These are phyloP conservation scores for Etheostoma nigrum DNA, from an alignment of 2,797 vertebrate genomes.

Conservation along the genomic window DNA sequence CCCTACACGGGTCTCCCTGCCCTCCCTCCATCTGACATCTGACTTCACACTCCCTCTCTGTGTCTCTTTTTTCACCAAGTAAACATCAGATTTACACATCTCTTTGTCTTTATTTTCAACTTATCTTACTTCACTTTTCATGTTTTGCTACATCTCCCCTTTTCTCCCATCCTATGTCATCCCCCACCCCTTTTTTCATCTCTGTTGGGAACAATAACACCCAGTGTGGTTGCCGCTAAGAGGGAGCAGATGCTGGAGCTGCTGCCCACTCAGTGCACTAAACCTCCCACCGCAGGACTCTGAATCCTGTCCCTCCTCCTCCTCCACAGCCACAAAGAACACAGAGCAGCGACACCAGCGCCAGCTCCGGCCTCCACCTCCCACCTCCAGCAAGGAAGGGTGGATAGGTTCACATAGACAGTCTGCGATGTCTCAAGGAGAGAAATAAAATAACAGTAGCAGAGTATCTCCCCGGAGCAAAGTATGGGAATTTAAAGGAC, in stretches of 20 bases:
- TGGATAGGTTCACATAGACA: slow-evolving; percentile 71
- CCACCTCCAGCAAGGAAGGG: slow-evolving; percentile 69
- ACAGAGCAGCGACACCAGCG: slow-evolving; percentile 70
- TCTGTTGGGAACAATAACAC: slow-evolving; percentile 85
- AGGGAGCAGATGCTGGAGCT: slow-evolving; percentile 84
- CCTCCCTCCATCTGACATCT: slow-evolving; percentile 31
- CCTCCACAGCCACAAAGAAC: slow-evolving; percentile 73
- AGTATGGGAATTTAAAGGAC: slow-evolving; percentile 1
- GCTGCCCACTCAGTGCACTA: slow-evolving; percentile 80
- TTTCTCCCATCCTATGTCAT: slow-evolving; percentile 19
- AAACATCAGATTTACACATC: slow-evolving; percentile 38
- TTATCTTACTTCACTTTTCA: slow-evolving; percentile 12
- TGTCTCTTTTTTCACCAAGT: slow-evolving; percentile 9
- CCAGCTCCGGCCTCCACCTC: slow-evolving; percentile 66
- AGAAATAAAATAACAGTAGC: neutral
- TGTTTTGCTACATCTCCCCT: slow-evolving; percentile 31
- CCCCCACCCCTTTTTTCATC: slow-evolving; percentile 52
- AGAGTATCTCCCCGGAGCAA: neutral
- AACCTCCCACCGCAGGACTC: slow-evolving; percentile 76
- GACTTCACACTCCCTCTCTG: slow-evolving; percentile 26
- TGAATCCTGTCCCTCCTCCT: slow-evolving; percentile 65
- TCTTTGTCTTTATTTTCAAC: slow-evolving; percentile 28
- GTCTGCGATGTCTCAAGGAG: slow-evolving; percentile 15
- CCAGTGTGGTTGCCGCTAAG: slow-evolving; percentile 84
- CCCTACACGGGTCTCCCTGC: slow-evolving; percentile 33